Conservation (phyloP, 2,113 vertebrate genomes). For the Grallaria varia region DNA sequence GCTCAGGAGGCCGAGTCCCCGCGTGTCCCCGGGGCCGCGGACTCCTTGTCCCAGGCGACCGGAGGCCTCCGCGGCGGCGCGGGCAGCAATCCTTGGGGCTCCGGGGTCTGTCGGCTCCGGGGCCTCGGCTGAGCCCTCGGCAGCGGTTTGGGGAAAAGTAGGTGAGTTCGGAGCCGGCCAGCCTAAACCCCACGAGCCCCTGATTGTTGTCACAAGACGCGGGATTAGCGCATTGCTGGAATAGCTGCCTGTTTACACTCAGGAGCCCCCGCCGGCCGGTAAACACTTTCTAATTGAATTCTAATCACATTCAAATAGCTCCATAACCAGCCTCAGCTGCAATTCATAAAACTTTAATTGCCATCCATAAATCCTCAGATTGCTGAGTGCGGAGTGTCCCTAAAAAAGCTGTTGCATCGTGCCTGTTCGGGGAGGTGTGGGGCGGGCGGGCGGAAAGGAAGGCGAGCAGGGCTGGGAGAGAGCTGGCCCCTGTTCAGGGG, state of each 20-base stretch:
- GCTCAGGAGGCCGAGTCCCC: not conserved
- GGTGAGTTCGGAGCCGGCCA: conserved; percentile 81
- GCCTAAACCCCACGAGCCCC: conserved; percentile 78
- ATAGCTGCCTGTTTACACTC: conserved; percentile 97
- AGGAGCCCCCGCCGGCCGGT: conserved; percentile 82
- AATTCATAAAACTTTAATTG: conserved; percentile 94
- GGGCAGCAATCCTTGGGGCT: not conserved
- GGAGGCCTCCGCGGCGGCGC: too few relatives aligned
- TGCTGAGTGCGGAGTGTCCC: conserved; percentile 49
- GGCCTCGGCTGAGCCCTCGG: not conserved
- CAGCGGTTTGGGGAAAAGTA: conserved; percentile 69
- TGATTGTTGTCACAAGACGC: conserved; percentile 99
- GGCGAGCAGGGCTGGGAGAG: not conserved
- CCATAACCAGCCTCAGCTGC: conserved; percentile 83
- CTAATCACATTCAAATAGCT: conserved; percentile 97
- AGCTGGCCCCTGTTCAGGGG: not conserved
- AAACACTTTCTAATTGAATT: conserved; percentile 99
- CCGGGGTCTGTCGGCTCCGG: not conserved
- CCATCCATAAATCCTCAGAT: conserved; percentile 80
- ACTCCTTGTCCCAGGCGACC: not conserved
- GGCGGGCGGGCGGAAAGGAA: too few relatives aligned
- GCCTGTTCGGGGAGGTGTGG: accelerated
- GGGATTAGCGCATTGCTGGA: conserved; percentile 99
- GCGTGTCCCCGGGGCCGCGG: too few relatives aligned
- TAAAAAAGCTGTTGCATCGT: conserved; percentile 24